Conservation (phyloP, 2,797 vertebrate species). For the Lacerta bilineata region DNA sequence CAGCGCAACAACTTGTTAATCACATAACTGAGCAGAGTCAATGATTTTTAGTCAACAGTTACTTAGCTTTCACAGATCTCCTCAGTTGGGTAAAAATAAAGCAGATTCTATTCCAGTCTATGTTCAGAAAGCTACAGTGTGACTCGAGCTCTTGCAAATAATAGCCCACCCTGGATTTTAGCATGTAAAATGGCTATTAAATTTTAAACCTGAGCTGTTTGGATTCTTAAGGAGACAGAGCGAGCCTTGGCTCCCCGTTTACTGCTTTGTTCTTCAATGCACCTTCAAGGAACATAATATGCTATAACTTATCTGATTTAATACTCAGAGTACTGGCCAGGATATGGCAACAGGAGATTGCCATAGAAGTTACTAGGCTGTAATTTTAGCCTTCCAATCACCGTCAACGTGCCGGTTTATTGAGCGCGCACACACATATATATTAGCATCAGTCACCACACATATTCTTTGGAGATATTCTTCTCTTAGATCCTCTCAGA, state of each 20-base stretch:
- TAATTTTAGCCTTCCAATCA: conserved; percentile 17
- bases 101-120: conserved; percentile 43
- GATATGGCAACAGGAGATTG: conserved; percentile 36
- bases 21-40: conserved; percentile 10
- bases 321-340: conserved; percentile 2
- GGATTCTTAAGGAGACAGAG: not conserved
- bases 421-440: not conserved
- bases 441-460: not conserved
- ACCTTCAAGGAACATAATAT: conserved; percentile 49
- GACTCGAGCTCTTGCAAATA: conserved; percentile 34
- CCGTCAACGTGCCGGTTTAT: conserved; percentile 20
- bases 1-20: conserved; percentile 27
- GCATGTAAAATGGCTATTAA: conserved; percentile 22
- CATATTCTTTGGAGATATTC: not conserved
- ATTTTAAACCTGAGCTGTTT: conserved; percentile 43
- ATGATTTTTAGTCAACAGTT: conserved; percentile 22
- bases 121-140: conserved; percentile 2
- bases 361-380: conserved; percentile 15
- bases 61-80: conserved; percentile 7
- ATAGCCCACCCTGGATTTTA: conserved; percentile 27
- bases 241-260: not conserved
- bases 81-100: conserved; percentile 13
- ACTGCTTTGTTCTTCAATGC: conserved; percentile 49
- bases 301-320: conserved; percentile 38
- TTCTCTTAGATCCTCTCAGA: not conserved